Conservation (phyloP, 2,888 invertebrate species). For the Euphydryas editha region DNA sequence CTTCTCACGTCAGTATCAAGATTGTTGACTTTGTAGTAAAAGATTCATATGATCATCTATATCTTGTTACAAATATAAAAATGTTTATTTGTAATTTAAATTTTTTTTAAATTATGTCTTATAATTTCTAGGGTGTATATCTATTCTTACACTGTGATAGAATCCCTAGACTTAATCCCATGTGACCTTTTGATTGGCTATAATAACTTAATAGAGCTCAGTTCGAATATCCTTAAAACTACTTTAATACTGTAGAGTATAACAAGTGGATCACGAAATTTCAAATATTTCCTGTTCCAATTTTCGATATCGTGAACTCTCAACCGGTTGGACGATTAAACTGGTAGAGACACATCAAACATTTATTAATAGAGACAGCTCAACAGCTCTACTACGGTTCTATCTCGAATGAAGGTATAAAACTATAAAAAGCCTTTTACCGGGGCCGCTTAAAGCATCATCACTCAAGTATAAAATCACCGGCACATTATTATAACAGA, state of each 20-base stretch:
- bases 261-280: constrained; percentile 11
- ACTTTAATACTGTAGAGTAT: neutral
- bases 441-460: constrained; percentile 49
- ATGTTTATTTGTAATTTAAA: too few relatives aligned
- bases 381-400: constrained; percentile 38
- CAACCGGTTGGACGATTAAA: constrained; percentile 35
- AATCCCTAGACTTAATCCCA: neutral
- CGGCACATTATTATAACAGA: constrained; percentile 49
- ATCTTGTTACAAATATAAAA: too few relatives aligned
- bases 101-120: too few relatives aligned
- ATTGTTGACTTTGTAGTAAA: neutral
- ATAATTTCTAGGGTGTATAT: too few relatives aligned
- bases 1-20: constrained; percentile 18
- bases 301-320: constrained; percentile 23
- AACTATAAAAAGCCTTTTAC: constrained; percentile 58
- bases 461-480: constrained; percentile 56
- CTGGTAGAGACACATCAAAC: constrained; percentile 40
- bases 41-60: too few relatives aligned
- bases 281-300: constrained; percentile 25
- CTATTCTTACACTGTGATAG: too few relatives aligned
- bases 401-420: constrained; percentile 52
- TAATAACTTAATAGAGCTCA: neutral
- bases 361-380: constrained; percentile 47
- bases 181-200: neutral
- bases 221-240: neutral